Evolutionary conservation across 2,113 vertebrate genomes (phyloP), one percentile per base, ranked within the genome.

Genomic region (Recurvirostra avosetta): DNA sequence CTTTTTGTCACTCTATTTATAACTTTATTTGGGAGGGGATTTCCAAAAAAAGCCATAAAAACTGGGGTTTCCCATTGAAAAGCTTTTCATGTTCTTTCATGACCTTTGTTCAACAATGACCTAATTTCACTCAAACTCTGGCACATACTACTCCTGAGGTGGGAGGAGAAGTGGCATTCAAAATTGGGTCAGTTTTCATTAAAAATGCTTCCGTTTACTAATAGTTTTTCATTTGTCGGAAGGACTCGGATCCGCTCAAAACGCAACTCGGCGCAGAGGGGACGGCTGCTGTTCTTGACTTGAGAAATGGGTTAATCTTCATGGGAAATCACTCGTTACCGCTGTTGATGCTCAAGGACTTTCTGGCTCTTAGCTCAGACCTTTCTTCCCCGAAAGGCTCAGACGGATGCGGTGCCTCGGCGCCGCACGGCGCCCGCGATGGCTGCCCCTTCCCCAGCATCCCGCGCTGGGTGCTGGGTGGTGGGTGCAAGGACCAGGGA

Each of bases 361-460:
- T 50, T 58, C 45, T 55, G 61, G 11, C 25, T 70, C 32, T 61
- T 8, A 2, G 10, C 8, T 11, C 5, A 49, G 72, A 23, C 17
- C 8, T 27, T 11, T 52, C 32, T 52, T 18, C 52, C 32, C 58
- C 0, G 0, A 8, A 68, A 90, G 50, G 32, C 70, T 47, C 5
- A 3, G 67, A 9, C 0, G 82, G 71, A n/a, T 0, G 11, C 0
- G 0, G 25, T 0, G 14, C 11, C 34, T 5, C 0, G 0, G 32
- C 6, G 45, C 34, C 7, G 4, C 4, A 0, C 1, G 1, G 20
- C 4, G n/a, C 22, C 40, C 4, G 1, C 0, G 3, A 17, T 4
- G 70, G 12, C 23, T 43, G 63, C 65, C 4, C 56, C n/a, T 15
- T 70, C 75, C 83, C 1, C 1, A 26, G 58, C 56, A 26, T 67